These are phyloP conservation scores for Drosophila mayaguana DNA, from an alignment of 2,888 invertebrate species.

Conservation along the genomic window DNA sequence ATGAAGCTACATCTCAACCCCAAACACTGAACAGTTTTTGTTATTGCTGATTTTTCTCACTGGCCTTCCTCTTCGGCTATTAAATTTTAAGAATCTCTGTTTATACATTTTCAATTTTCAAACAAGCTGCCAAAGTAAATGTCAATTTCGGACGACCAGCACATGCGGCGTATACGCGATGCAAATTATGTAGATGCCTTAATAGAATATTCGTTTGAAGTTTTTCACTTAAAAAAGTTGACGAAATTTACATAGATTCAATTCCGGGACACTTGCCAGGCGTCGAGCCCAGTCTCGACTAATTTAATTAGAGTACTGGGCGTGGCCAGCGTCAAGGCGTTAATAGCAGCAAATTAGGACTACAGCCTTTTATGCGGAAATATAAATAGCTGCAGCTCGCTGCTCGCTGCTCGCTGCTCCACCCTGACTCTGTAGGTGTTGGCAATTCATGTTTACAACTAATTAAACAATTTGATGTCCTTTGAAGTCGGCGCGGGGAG, in stretches of 20 bases:
- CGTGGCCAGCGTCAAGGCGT: conserved; percentile 70
- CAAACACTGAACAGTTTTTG: background rate
- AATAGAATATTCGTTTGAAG: conserved; percentile 68
- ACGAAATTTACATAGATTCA: conserved; percentile 69
- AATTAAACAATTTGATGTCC: conserved; percentile 72
- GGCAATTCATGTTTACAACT: conserved; percentile 78
- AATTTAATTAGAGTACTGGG: conserved; percentile 74
- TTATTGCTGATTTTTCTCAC: conserved; percentile 20
- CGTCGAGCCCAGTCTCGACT: conserved; percentile 46
- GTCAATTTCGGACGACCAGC: conserved; percentile 3
- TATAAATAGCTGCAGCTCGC: conserved; percentile 49
- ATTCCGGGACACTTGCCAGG: conserved; percentile 42
- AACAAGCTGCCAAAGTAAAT: conserved; percentile 16
- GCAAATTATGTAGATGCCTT: conserved; percentile 60
- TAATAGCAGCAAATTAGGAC: conserved; percentile 69
- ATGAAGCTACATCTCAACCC: too few species aligned
- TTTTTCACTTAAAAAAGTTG: conserved; percentile 69
- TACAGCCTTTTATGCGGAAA: conserved; percentile 24
- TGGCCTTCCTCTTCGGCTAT: background rate
- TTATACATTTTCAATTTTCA: conserved; percentile 14
- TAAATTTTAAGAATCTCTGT: conserved; percentile 5
- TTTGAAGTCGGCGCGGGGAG: conserved; percentile 58
- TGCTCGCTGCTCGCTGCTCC: background rate
- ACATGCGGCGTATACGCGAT: conserved; percentile 42
- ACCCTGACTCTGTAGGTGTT: conserved; percentile 51